Conservation (phyloP, 2,888 invertebrate species). For the Synergus itoensis region DNA sequence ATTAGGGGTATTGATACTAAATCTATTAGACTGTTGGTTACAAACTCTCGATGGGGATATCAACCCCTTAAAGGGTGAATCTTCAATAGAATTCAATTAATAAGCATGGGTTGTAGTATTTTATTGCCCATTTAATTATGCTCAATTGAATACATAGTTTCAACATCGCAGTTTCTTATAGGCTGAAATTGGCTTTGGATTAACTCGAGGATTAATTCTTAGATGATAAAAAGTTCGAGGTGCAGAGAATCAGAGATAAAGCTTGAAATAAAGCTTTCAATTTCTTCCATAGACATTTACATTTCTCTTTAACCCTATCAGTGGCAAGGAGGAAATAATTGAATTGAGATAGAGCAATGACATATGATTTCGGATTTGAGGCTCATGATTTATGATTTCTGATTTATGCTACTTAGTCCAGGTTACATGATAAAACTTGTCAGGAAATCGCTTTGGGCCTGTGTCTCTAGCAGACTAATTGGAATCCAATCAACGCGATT, state of each 20-base stretch:
- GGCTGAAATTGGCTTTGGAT: too few species aligned
- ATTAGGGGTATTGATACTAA: conserved; percentile 24
- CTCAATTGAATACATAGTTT: too few species aligned
- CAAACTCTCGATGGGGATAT: background rate
- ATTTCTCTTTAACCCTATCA: background rate
- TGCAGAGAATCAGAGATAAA: too few species aligned
- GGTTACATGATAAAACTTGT: conserved; percentile 16
- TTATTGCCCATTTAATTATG: too few species aligned
- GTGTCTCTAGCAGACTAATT: conserved; percentile 71
- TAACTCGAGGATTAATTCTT: too few species aligned
- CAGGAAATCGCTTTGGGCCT: conserved; percentile 20
- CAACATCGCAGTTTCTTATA: too few species aligned
- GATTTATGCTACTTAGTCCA: background rate
- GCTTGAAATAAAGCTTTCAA: too few species aligned
- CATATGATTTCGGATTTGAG: background rate
- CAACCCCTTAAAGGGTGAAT: background rate
- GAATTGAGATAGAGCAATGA: too few species aligned
- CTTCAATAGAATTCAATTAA: background rate
- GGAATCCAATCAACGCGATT: conserved; percentile 75
- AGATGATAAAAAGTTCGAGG: too few species aligned
- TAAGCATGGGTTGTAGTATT: too few species aligned
- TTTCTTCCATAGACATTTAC: too few species aligned
- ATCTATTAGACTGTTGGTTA: background rate
- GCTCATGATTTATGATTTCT: background rate
- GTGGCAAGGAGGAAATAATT: background rate